Percentiles rank a stretch among this genome's conserved stretches.
phyloP scores from a whole-genome alignment of 2,797 vertebrate genomes.

The Selene dorsalis region DNA sequence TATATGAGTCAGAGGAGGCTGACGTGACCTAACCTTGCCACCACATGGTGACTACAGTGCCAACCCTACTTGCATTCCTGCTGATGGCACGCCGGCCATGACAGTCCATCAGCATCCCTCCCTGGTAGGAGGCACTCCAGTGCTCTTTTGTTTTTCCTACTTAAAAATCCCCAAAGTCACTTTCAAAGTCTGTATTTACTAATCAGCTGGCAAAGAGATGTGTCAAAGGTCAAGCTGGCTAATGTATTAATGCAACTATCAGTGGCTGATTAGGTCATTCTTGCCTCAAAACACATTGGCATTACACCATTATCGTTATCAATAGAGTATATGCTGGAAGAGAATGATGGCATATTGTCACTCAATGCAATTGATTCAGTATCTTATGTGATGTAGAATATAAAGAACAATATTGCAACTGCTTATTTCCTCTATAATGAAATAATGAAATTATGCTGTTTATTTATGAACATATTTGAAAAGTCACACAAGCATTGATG shows the following conservation, averaged over 20 bases:
- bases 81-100: constrained; percentile 75
- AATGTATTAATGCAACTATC: constrained; percentile 66
- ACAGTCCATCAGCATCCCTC: constrained; percentile 78
- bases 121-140: constrained; percentile 60
- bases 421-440: neutral
- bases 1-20: constrained; percentile 63
- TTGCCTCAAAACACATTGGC: constrained; percentile 18
- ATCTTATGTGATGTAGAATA: too few species aligned
- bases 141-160: constrained; percentile 60
- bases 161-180: constrained; percentile 73
- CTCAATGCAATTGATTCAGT: neutral
- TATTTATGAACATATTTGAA: neutral
- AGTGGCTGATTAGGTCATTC: constrained; percentile 66
- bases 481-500: neutral
- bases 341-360: constrained; percentile 1
- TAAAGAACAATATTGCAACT: neutral
- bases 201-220: constrained; percentile 62
- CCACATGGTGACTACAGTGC: constrained; percentile 70
- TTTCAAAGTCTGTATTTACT: constrained; percentile 76
- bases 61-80: constrained; percentile 68
- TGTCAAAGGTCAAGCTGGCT: constrained; percentile 64
- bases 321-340: neutral
- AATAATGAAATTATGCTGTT: neutral
- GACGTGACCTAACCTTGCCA: constrained; percentile 81
- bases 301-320: neutral